Evolutionary conservation across 2,888 invertebrate species (phyloP).

Genomic region (Pachliopta kotzebuea): DNA sequence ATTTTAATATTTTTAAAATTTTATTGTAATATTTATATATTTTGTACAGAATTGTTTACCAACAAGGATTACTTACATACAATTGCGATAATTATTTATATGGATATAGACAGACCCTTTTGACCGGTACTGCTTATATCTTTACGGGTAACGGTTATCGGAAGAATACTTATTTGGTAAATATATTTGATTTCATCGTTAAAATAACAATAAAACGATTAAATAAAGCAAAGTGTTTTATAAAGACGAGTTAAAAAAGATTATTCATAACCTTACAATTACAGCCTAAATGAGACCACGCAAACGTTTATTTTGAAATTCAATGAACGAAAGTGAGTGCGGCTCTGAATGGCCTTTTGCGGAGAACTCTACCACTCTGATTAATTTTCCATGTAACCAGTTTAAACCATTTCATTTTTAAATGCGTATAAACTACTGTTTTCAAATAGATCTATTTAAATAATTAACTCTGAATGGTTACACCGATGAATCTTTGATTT

Average conservation of each 20-base stretch:
- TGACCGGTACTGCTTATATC: no score
- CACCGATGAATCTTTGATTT: not conserved
- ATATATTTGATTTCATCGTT: not conserved
- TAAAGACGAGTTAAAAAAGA: not conserved
- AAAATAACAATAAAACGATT: not conserved
- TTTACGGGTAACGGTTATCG: no score
- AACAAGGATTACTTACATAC: no score
- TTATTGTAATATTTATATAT: no score
- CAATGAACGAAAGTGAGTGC: constrained; percentile 19
- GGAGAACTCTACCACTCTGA: constrained; percentile 12
- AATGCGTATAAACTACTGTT: constrained; percentile 13
- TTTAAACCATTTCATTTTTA: constrained; percentile 15
- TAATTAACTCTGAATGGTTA: not conserved
- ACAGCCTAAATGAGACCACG: constrained; percentile 16
- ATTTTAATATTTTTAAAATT: no score
- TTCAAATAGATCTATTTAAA: not conserved
- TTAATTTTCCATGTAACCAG: constrained; percentile 25
- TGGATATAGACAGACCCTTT: no score
- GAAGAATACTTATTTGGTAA: not conserved
- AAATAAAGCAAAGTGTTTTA: not conserved
- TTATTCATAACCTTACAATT: constrained; percentile 14
- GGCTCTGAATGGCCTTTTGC: constrained; percentile 32
- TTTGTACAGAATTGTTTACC: no score
- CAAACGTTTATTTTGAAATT: constrained; percentile 32
- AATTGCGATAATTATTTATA: no score